Evolutionary conservation across 2,888 invertebrate genomes (phyloP).

Genomic region (Mechanitis mazaeus): DNA sequence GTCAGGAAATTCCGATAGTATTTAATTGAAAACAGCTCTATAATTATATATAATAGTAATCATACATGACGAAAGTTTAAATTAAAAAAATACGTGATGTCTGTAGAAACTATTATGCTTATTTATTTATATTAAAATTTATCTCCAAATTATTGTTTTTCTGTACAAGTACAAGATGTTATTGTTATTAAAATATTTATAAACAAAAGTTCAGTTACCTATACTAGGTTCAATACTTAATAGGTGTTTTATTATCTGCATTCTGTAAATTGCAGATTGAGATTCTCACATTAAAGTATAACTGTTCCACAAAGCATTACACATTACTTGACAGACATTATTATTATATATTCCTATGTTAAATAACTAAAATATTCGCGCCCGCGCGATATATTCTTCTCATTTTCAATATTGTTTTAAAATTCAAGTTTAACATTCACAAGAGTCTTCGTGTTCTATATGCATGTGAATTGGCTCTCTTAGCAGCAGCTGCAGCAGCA

Average conservation of each 20-base stretch:
- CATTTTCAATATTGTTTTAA: neutral
- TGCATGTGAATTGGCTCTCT: constrained; percentile 33
- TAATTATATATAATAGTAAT: neutral
- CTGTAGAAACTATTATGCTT: constrained; percentile 11
- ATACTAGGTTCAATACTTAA: neutral
- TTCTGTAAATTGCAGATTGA: neutral
- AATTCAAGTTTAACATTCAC: constrained; percentile 34
- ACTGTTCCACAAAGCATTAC: neutral
- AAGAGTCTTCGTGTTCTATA: constrained; percentile 47
- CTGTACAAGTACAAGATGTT: constrained; percentile 17
- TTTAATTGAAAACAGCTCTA: no score
- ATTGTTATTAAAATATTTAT: constrained; percentile 9
- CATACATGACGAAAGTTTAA: constrained; percentile 1
- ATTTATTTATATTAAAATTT: constrained; percentile 16
- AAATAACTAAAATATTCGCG: constrained; percentile 15
- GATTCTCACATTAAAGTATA: neutral
- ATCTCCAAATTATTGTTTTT: constrained; percentile 18
- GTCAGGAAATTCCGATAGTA: no score
- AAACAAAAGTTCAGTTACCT: constrained; percentile 11
- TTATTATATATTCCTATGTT: neutral
- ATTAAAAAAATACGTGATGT: constrained; percentile 1
- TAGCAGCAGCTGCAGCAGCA: constrained; percentile 49
- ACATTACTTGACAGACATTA: neutral
- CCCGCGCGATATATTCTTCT: constrained; percentile 24
- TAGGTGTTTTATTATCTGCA: neutral